These are phyloP conservation scores for Oncorhynchus clarkii DNA, from an alignment of 2,113 vertebrate genomes.

Conservation along the genomic window DNA sequence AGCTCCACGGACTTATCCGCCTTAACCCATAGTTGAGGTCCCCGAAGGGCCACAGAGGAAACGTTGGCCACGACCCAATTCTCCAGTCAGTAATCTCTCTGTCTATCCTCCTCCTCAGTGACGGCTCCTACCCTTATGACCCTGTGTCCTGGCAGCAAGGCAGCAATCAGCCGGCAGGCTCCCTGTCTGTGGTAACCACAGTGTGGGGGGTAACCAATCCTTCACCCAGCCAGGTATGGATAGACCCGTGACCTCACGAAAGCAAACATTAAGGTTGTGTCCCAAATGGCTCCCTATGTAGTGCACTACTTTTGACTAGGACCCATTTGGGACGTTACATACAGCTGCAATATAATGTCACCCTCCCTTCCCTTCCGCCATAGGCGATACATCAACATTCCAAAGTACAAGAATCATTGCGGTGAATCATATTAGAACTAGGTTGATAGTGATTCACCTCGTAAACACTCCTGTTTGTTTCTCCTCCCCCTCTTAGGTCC, in stretches of 20 bases:
- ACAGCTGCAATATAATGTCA: background rate
- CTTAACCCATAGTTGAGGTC: background rate
- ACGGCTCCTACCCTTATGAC: conserved; percentile 70
- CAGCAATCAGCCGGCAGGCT: conserved; percentile 85
- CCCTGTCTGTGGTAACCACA: conserved; percentile 92
- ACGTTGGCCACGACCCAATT: background rate
- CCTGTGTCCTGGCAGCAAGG: conserved; percentile 79
- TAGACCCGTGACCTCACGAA: background rate
- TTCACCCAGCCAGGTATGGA: conserved; percentile 85
- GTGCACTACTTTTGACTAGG: too few relatives aligned
- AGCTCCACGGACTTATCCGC: background rate
- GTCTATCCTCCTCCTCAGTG: conserved; percentile 43
- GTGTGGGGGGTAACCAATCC: conserved; percentile 93
- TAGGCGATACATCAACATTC: too few relatives aligned
- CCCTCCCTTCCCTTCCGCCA: background rate
- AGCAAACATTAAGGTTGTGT: background rate
- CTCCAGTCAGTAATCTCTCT: background rate
- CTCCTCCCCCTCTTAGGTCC: conserved; percentile 67
- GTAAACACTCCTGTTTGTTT: background rate
- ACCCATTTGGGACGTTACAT: background rate
- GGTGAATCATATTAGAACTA: too few relatives aligned
- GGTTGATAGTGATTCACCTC: too few relatives aligned
- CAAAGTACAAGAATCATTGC: too few relatives aligned
- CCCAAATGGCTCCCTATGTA: too few relatives aligned
- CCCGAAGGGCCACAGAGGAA: background rate